phyloP scores from a whole-genome alignment of 2,113 vertebrate genomes.

The Prietella phreatophila region DNA sequence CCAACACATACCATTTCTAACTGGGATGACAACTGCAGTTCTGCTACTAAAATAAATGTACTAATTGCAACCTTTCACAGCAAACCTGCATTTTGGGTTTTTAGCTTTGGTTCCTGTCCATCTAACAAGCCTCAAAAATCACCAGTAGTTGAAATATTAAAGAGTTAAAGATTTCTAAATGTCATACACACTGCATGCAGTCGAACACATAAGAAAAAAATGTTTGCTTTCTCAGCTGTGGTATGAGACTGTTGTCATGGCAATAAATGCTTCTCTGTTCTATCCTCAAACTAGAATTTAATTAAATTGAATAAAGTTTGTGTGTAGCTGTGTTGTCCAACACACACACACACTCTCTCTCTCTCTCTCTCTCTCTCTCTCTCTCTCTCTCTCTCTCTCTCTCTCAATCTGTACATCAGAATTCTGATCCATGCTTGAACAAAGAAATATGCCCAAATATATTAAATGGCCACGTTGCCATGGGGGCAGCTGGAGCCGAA shows the following conservation, averaged over 20 bases:
- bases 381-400: too few relatives aligned
- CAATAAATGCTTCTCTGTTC: constrained; percentile 19
- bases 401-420: not conserved
- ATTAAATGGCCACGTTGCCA: constrained; percentile 25
- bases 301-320: constrained; percentile 27
- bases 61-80: not conserved
- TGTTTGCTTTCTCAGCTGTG: not conserved
- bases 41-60: not conserved
- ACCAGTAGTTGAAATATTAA: not conserved
- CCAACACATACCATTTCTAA: not conserved
- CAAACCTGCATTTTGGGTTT: not conserved
- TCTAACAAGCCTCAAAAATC: not conserved
- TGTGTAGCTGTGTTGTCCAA: constrained; percentile 7
- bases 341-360: not conserved
- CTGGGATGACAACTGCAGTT: not conserved
- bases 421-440: not conserved
- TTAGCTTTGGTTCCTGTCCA: not conserved
- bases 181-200: not conserved
- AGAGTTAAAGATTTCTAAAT: constrained; percentile 8
- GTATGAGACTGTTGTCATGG: constrained; percentile 41
- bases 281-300: constrained; percentile 18
- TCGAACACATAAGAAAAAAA: not conserved
- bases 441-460: not conserved
- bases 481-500: not conserved
- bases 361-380: too few relatives aligned